These are phyloP conservation scores for Poecilobothrus nobilitatus DNA, from an alignment of 2,888 invertebrate species.

Conservation along the genomic window DNA sequence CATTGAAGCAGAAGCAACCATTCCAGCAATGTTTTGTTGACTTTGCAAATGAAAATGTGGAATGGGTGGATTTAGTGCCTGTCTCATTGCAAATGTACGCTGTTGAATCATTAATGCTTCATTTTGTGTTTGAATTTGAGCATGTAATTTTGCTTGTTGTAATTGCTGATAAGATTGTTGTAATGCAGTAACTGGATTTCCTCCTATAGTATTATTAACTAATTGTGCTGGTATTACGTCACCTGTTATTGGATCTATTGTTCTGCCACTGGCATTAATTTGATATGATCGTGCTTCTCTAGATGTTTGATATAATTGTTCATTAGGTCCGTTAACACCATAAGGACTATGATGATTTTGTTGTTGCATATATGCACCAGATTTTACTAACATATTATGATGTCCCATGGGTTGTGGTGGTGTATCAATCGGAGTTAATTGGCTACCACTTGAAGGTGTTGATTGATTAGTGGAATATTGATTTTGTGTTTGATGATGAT, in stretches of 20 bases:
- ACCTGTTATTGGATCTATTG: conserved; percentile 29
- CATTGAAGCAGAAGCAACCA: not conserved
- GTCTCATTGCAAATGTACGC: conserved; percentile 55
- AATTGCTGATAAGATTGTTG: conserved; percentile 55
- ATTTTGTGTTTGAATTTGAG: conserved; percentile 55
- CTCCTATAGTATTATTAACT: not conserved
- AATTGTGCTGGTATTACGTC: not conserved
- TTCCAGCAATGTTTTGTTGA: not conserved
- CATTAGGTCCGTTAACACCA: conserved; percentile 29
- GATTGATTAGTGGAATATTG: conserved; percentile 35
- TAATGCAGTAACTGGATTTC: conserved; percentile 36
- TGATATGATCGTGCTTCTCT: conserved; percentile 51
- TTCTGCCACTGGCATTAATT: conserved; percentile 32
- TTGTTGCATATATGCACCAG: conserved; percentile 47
- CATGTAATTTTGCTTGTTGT: conserved; percentile 56
- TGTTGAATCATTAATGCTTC: conserved; percentile 57
- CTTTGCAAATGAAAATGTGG: conserved; percentile 39
- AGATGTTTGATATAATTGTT: conserved; percentile 41
- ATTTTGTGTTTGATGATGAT: conserved; percentile 16
- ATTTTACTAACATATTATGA: conserved; percentile 29
- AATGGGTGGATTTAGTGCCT: conserved; percentile 53
- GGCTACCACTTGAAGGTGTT: conserved; percentile 36
- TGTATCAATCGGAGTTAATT: conserved; percentile 37
- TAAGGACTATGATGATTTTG: conserved; percentile 42
- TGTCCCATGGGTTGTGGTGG: conserved; percentile 35